Conservation (phyloP, 2,113 vertebrate species). For the Cyprinodon variegatus region DNA sequence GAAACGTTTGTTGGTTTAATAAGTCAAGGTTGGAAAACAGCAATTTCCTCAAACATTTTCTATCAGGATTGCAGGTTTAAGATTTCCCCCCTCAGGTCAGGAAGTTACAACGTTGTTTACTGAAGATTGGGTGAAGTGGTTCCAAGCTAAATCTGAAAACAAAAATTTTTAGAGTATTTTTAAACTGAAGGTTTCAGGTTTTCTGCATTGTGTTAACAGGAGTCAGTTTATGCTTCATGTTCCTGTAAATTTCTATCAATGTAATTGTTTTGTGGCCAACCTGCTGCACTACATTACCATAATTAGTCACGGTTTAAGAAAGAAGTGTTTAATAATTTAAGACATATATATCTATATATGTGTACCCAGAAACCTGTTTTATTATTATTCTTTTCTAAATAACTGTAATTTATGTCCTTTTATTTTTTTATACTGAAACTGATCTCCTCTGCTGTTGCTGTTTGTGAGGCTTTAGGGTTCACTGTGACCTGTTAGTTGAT, state of each 20-base stretch:
- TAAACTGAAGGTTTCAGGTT: slow-evolving; percentile 1
- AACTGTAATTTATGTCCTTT: slow-evolving; percentile 13
- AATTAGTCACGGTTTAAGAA: slow-evolving; percentile 24
- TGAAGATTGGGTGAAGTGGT: not conserved
- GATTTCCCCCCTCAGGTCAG: not conserved
- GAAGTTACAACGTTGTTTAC: not conserved
- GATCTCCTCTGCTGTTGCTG: slow-evolving; percentile 58
- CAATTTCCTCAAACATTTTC: no score
- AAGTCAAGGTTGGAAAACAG: no score
- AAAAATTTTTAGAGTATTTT: not conserved
- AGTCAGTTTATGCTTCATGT: slow-evolving; percentile 44
- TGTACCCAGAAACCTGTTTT: slow-evolving; percentile 31
- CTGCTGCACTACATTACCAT: slow-evolving; percentile 38
- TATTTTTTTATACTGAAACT: slow-evolving; percentile 53
- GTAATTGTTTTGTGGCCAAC: slow-evolving; percentile 31
- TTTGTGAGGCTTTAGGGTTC: slow-evolving; percentile 61
- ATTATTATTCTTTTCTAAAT: slow-evolving; percentile 26
- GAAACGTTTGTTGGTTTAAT: no score
- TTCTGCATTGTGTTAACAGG: slow-evolving; percentile 41
- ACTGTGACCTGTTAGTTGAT: slow-evolving; percentile 59
- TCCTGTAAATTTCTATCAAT: slow-evolving; percentile 54
- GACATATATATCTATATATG: slow-evolving; percentile 47
- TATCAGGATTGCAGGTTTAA: no score
- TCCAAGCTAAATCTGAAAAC: not conserved
- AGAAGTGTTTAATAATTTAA: slow-evolving; percentile 31